A percentile compares a stretch with the other conserved stretches of the same genome.
phyloP scores from a whole-genome alignment of 2,888 invertebrate species.

The Eumacrocentrus americanus region DNA sequence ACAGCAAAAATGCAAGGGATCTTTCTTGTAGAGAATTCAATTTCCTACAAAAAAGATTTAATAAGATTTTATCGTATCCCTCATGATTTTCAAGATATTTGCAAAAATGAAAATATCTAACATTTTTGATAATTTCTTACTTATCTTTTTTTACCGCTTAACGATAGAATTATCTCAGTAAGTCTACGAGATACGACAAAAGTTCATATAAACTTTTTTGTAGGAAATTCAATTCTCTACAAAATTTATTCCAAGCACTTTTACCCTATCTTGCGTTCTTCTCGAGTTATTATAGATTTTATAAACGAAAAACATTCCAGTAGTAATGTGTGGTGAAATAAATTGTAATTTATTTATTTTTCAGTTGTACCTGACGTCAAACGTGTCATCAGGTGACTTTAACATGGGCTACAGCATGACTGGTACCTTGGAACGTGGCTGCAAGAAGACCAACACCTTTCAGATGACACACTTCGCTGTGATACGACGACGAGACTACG shows the following conservation, averaged over 20 bases:
- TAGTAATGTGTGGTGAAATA: neutral
- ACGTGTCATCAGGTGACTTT: conserved; percentile 84
- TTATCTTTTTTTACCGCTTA: no score
- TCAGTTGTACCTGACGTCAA: conserved; percentile 80
- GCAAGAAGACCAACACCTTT: conserved; percentile 76
- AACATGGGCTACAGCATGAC: conserved; percentile 91
- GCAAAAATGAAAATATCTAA: no score
- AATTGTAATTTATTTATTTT: conserved; percentile 30
- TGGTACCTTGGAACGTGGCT: conserved; percentile 81
- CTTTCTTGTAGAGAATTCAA: no score
- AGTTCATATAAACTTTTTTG: neutral
- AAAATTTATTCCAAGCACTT: neutral
- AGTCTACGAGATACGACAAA: neutral
- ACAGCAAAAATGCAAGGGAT: no score
- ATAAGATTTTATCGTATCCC: no score
- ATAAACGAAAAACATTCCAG: neutral
- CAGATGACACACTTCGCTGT: conserved; percentile 89
- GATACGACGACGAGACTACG: conserved; percentile 79
- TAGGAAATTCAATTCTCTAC: neutral
- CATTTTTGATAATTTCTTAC: no score
- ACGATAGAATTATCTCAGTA: neutral
- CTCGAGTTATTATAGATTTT: neutral
- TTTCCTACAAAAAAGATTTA: no score
- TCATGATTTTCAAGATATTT: no score
- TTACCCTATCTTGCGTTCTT: neutral